Evolutionary conservation across 2,888 invertebrate genomes (phyloP), one percentile per base, ranked within the genome.

Genomic region (Chaetogeoica ovagalla): DNA sequence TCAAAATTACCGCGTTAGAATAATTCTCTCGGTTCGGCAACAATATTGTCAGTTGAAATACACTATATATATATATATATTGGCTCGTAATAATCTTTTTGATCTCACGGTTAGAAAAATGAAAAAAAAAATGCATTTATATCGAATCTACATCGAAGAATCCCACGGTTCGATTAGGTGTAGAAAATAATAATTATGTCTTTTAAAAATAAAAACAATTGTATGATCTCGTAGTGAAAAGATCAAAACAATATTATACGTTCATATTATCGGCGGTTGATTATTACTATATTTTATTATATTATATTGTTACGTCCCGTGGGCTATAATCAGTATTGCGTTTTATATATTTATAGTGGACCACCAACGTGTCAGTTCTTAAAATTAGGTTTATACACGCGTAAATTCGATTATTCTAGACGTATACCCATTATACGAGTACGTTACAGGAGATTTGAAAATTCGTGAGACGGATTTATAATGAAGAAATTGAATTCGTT

Each of bases 251-350:
- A 43, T 62, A 43, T n/a, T 65, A 30, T 55, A 19, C n/a, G 1
- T 79, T 2, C 4, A 30, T 30, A 30, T 30, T 30, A 71, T 71
- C 71, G 57, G 37, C 30, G 62, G 70, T 65, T 39, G 65, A 37
- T 77, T 77, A 79, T 65, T 70, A 57, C 69, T 30, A 30, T 30
- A 30, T 4, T 2, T n/a, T n/a, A n/a, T n/a, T n/a, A n/a, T n/a
- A n/a, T n/a, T 70, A 55, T 77, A 55, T 77, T 63, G 63, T 71
- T 71, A 39, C 52, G 30, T 62, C 63, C 79, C 63, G 57, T 63
- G 63, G 79, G 79, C 79, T 79, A 79, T 79, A 79, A 79, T 79
- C 79, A 79, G 39, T 63, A 63, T 19, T 57, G 21, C 11, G 48
- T 19, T 62, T 63, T 30, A 21, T 55, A 19, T 8, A 30, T 30